Evolutionary conservation across 2,113 vertebrate species (phyloP), one percentile per base, ranked within the genome.

Genomic region (Laterallus jamaicensis): DNA sequence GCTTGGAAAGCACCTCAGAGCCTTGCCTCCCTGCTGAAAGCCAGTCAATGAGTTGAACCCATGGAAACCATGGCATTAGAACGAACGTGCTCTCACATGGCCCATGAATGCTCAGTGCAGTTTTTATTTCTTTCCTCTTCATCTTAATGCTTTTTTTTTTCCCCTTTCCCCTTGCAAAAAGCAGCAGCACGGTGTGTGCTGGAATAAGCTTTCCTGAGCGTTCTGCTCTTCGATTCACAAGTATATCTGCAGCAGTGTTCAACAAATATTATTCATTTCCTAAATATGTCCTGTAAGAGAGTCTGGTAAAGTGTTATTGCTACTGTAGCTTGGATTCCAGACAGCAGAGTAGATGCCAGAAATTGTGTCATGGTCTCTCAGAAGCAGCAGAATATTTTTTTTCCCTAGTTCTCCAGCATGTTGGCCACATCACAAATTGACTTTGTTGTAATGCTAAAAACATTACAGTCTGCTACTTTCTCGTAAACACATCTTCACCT

Each of bases 321-420:
- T 96, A 81, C 95, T 89, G 96, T 81, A 93, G 82, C 59, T 94
- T 93, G 94, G 85, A 92, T 83, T 85, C 64, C 1, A 18, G 37
- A 64, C 88, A 75, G 73, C 39, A 7, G 74, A 83, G 64, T 35
- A 54, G 29, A 40, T 93, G 92, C 96, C 96, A 97, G 88, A 81
- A 92, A 82, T 92, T 94, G 82, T 94, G 80, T 96, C 95, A 92
- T 86, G 76, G 80, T 93, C 80, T 96, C 85, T 60, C 75, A 66
- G 47, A 73, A 92, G 87, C 74, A 93, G 82, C 35, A 87, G 52
- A 68, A 35, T 77, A 25, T 71, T 31, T 58, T 76, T 76, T 28
- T 47, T 64, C 35, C 71, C 73, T 93, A 42, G 22, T 35, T 93
- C 71, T 92, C 67, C 68, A 81, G 76, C 50, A 7, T 37, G 55